A percentile compares a stretch with the other conserved stretches of the same genome.
Conservation (phyloP, 2,797 vertebrate species). For the Aselliscus stoliczkanus region DNA sequence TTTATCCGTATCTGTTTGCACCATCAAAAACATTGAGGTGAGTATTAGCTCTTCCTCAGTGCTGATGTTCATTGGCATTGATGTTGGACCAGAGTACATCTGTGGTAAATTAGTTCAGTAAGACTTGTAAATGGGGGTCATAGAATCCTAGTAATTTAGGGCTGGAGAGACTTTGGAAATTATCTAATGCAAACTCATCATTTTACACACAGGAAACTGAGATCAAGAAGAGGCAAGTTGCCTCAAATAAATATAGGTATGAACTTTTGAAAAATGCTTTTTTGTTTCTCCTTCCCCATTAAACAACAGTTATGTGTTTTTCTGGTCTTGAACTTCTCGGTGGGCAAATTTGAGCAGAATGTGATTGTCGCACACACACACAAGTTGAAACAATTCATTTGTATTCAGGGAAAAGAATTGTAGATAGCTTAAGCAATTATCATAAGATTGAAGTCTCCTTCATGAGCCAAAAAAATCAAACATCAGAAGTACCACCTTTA, state of each 20-base stretch:
- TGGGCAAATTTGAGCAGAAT: not conserved
- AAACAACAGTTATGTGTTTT: not conserved
- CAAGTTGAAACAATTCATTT: not conserved
- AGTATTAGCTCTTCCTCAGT: constrained; percentile 6
- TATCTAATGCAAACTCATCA: not conserved
- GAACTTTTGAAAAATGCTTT: not conserved
- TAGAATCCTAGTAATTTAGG: not conserved
- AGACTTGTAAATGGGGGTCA: constrained; percentile 25
- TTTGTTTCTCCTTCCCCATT: not conserved
- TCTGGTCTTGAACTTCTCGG: not conserved
- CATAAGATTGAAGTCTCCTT: not conserved
- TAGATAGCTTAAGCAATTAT: constrained; percentile 35
- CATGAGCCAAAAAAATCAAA: constrained; percentile 45
- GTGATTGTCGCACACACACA: not conserved
- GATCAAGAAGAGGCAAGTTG: not conserved
- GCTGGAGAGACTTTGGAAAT: not conserved
- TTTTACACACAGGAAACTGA: constrained; percentile 39
- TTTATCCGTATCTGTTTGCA: not conserved
- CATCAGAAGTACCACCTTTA: not conserved
- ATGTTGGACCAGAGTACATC: not conserved
- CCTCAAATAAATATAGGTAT: constrained; percentile 16
- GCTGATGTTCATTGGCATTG: constrained; percentile 20
- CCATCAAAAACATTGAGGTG: not conserved
- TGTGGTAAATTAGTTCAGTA: constrained; percentile 26
- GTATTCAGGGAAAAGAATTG: constrained; percentile 26